Evolutionary conservation across 2,888 invertebrate genomes (phyloP).

Genomic region (Synergus umbraculus): DNA sequence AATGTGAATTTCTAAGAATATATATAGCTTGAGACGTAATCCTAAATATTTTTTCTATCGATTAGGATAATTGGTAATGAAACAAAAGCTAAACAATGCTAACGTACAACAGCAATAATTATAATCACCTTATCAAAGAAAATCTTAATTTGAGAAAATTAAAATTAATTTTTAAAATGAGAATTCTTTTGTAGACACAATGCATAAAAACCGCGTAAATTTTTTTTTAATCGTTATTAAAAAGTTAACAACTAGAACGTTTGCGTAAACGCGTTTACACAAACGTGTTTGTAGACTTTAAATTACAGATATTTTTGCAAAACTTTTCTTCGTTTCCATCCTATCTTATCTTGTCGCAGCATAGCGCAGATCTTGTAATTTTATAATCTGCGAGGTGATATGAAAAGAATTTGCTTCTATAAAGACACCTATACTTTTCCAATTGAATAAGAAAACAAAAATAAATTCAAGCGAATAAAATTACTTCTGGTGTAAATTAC

Average conservation of each 20-base stretch:
- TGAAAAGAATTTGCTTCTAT: background rate
- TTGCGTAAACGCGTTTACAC: background rate
- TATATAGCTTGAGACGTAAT: background rate
- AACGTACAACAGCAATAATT: too few species aligned
- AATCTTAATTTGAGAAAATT: background rate
- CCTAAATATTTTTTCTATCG: background rate
- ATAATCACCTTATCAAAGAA: background rate
- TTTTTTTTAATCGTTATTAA: background rate
- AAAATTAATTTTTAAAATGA: background rate
- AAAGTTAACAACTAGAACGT: background rate
- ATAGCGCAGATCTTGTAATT: conserved; percentile 6
- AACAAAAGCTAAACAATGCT: too few species aligned
- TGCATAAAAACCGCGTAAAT: background rate
- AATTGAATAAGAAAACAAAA: background rate
- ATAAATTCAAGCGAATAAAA: background rate
- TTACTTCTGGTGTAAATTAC: background rate
- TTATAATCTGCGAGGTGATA: background rate
- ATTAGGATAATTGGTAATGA: too few species aligned
- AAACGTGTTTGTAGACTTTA: conserved; percentile 32
- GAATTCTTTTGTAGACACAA: background rate
- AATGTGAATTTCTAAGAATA: background rate
- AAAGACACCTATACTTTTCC: background rate
- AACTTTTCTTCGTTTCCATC: conserved; percentile 28
- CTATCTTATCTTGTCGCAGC: conserved; percentile 32
- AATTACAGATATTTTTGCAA: conserved; percentile 20